A percentile compares a stretch with the other conserved stretches of the same genome.
phyloP scores from a whole-genome alignment of 2,888 invertebrate genomes.

The Gastrophysa polygoni region DNA sequence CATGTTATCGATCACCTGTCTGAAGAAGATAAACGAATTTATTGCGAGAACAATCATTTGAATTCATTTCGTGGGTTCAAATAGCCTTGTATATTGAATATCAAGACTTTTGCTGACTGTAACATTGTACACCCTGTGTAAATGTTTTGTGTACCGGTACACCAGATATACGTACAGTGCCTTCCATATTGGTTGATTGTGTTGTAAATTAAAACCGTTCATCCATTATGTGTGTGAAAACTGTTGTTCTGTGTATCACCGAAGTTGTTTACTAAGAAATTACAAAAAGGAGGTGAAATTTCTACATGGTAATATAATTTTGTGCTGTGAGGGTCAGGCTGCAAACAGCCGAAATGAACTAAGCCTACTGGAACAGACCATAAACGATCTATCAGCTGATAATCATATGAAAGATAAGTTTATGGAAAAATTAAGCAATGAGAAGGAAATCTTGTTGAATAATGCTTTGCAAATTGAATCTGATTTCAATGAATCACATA shows the following conservation, averaged over 20 bases:
- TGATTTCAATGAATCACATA: too few species aligned
- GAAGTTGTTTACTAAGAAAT: constrained; percentile 2
- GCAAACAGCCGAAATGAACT: neutral
- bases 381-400: neutral
- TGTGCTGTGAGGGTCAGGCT: neutral
- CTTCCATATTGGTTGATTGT: too few species aligned
- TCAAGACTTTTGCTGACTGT: too few species aligned
- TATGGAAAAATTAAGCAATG: neutral
- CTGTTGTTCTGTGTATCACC: constrained; percentile 1
- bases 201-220: constrained; percentile 6
- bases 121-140: too few species aligned
- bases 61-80: too few species aligned
- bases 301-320: constrained; percentile 5
- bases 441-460: neutral
- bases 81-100: too few species aligned
- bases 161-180: too few species aligned
- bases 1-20: too few species aligned
- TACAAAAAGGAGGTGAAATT: constrained; percentile 2
- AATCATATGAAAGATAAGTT: neutral
- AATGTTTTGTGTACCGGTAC: too few species aligned
- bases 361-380: neutral
- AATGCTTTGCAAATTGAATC: neutral
- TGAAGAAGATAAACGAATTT: too few species aligned
- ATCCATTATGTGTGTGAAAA: neutral
- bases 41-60: too few species aligned